Conservation (phyloP, 2,113 vertebrate genomes). For the Festucalex cinctus region DNA sequence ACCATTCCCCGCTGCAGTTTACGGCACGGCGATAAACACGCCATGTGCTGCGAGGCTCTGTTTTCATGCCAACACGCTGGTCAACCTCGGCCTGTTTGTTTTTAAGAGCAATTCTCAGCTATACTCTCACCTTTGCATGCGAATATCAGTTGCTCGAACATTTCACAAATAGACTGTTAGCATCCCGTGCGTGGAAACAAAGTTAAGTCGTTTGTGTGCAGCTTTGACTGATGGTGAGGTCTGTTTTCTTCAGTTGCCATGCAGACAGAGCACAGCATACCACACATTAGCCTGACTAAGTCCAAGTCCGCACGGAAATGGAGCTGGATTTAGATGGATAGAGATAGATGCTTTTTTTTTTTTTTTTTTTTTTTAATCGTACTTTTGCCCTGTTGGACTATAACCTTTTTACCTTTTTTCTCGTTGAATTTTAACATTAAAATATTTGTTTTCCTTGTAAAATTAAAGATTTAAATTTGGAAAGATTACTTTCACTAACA, state of each 20-base stretch:
- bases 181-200: not conserved
- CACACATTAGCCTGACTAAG: too few species aligned
- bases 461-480: too few species aligned
- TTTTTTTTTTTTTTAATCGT: too few species aligned
- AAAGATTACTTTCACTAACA: too few species aligned
- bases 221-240: not conserved
- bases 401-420: too few species aligned
- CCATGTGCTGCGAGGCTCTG: not conserved
- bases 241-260: constrained; percentile 2
- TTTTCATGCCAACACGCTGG: not conserved
- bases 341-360: too few species aligned
- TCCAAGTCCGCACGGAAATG: too few species aligned
- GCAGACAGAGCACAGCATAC: not conserved
- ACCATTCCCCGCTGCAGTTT: not conserved
- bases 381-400: too few species aligned
- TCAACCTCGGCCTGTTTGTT: not conserved
- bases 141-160: not conserved
- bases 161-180: not conserved
- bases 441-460: too few species aligned
- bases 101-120: not conserved
- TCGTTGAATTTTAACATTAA: too few species aligned
- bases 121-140: not conserved
- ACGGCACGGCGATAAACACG: not conserved
- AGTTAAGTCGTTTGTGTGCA: not conserved
- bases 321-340: too few species aligned